Evolutionary conservation across 2,888 invertebrate species (phyloP).

Genomic region (Coenonympha arcania): DNA sequence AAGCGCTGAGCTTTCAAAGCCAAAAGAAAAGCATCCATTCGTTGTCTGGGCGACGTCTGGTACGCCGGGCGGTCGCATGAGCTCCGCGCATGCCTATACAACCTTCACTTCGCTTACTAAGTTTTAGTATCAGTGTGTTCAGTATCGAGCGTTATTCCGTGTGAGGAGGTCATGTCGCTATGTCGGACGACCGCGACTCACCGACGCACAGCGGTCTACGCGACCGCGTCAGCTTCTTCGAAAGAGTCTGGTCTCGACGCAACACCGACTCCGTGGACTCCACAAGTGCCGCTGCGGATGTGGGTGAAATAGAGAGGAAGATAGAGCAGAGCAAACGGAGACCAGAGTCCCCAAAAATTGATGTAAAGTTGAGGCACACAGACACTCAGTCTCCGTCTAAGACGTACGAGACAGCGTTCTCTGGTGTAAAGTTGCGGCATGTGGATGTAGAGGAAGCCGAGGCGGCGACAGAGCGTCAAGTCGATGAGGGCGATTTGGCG

Average conservation of each 20-base stretch:
- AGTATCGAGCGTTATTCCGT: conserved; percentile 71
- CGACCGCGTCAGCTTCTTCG: conserved; percentile 85
- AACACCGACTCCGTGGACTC: conserved; percentile 57
- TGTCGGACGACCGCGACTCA: conserved; percentile 70
- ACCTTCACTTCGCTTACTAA: conserved; percentile 29
- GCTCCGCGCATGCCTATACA: conserved; percentile 45
- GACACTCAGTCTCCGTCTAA: conserved; percentile 67
- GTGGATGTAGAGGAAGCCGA: conserved; percentile 54
- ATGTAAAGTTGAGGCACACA: conserved; percentile 76
- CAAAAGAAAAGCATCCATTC: conserved; percentile 11
- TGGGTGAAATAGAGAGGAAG: conserved; percentile 76
- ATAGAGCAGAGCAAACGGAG: conserved; percentile 74
- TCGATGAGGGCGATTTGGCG: conserved; percentile 78
- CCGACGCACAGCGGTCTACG: conserved; percentile 75
- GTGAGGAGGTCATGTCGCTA: conserved; percentile 67
- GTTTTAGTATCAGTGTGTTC: conserved; percentile 35
- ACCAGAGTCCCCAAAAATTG: conserved; percentile 73
- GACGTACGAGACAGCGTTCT: conserved; percentile 53
- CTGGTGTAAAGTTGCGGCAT: conserved; percentile 66
- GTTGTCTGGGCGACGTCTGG: conserved; percentile 53
- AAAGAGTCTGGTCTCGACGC: conserved; percentile 81
- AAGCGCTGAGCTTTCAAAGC: conserved; percentile 19
- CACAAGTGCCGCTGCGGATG: conserved; percentile 69
- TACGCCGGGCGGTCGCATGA: conserved; percentile 42
- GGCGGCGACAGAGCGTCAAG: conserved; percentile 51